phyloP scores from a whole-genome alignment of 2,888 invertebrate genomes.

The Urechis unicinctus region DNA sequence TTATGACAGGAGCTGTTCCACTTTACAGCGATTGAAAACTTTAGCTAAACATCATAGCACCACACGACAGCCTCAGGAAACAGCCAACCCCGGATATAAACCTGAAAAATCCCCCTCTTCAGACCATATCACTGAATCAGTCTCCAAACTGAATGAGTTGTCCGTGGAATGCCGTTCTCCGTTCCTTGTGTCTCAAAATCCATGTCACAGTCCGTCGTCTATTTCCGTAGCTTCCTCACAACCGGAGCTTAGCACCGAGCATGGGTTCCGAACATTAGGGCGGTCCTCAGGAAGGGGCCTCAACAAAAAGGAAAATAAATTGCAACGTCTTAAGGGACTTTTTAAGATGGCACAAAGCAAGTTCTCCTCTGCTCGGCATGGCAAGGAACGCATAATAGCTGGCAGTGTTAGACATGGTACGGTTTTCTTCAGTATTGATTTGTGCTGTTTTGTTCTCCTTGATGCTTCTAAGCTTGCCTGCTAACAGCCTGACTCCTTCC shows the following conservation, averaged over 20 bases:
- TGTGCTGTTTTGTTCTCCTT: too few species aligned
- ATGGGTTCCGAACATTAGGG: background rate
- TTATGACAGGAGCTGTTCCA: background rate
- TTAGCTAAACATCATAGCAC: background rate
- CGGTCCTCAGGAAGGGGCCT: background rate
- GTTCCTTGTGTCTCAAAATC: too few species aligned
- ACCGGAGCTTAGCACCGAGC: background rate
- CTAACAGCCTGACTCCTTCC: too few species aligned
- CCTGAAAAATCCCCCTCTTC: too few species aligned
- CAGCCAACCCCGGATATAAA: too few species aligned
- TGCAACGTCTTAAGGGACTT: background rate
- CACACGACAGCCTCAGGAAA: background rate
- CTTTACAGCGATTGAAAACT: background rate
- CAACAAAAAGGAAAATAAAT: background rate
- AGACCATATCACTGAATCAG: too few species aligned
- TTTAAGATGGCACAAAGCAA: background rate
- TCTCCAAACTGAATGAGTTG: background rate
- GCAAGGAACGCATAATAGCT: background rate
- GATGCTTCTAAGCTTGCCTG: too few species aligned
- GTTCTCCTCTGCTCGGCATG: background rate
- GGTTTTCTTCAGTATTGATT: too few species aligned
- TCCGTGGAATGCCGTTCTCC: too few species aligned
- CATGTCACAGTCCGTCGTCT: too few species aligned
- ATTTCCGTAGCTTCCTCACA: too few species aligned
- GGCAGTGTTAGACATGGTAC: background rate